These are phyloP conservation scores for Tetheella fluctuosa DNA, from an alignment of 2,888 invertebrate genomes.

Conservation along the genomic window DNA sequence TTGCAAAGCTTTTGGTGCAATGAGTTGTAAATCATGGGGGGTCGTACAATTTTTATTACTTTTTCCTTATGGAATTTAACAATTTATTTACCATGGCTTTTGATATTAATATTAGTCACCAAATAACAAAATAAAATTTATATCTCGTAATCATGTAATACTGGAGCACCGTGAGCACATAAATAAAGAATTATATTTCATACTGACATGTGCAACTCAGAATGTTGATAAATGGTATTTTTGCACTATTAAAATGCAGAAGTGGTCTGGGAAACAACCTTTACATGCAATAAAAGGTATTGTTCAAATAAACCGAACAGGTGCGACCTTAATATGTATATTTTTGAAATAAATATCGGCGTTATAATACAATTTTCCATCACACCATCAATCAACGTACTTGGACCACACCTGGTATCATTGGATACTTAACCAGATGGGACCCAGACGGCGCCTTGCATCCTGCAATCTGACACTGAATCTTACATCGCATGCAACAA, in stretches of 20 bases:
- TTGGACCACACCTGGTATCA: conserved; percentile 8
- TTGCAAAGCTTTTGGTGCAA: too few species aligned
- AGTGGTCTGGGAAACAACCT: background rate
- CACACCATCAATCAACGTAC: conserved; percentile 2
- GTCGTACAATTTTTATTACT: too few species aligned
- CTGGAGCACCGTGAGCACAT: background rate
- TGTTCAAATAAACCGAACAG: background rate
- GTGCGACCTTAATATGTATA: background rate
- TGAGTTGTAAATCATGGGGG: too few species aligned
- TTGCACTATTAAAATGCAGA: background rate
- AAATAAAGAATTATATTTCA: background rate
- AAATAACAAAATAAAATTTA: background rate
- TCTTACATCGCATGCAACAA: background rate
- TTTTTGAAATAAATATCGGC: background rate
- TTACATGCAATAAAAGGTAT: background rate
- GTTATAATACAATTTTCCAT: background rate
- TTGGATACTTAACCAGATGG: background rate
- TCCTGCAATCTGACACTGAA: background rate
- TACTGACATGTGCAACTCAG: background rate
- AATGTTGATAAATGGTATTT: too few species aligned
- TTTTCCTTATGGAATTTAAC: too few species aligned
- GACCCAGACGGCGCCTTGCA: background rate
- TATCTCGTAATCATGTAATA: background rate
- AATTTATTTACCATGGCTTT: too few species aligned
- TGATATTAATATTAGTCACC: too few species aligned